Evolutionary conservation across 2,797 vertebrate genomes (phyloP).

Genomic region (Alauda arvensis): DNA sequence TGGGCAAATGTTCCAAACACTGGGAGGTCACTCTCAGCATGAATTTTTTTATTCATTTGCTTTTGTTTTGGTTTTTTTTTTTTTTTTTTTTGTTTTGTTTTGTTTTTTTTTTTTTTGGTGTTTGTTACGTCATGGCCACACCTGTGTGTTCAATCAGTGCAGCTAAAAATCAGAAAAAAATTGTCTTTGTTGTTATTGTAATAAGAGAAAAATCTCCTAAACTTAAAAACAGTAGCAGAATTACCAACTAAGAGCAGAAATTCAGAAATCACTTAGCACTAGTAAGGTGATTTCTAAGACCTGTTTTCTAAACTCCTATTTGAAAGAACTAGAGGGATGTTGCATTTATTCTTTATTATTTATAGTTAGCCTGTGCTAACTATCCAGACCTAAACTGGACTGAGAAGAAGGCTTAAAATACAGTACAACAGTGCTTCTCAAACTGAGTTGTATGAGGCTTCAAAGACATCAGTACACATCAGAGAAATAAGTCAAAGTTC

Average conservation of each 20-base stretch:
- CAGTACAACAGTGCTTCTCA: not conserved
- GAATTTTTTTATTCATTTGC: rapidly evolving
- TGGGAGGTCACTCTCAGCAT: not conserved
- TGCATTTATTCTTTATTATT: not conserved
- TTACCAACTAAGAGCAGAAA: not conserved
- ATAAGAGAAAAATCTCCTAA: not conserved
- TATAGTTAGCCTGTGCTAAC: not conserved
- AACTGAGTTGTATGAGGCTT: not conserved
- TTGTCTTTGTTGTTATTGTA: not conserved
- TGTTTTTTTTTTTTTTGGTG: not conserved
- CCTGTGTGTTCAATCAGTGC: not conserved
- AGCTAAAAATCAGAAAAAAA: not conserved
- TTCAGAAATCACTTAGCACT: not conserved
- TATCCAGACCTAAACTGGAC: not conserved
- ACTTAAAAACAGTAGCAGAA: not conserved
- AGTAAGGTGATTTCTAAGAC: not conserved
- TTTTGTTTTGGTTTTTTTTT: not conserved
- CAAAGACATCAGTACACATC: not conserved
- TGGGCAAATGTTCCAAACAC: not conserved
- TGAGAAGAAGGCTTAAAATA: not conserved
- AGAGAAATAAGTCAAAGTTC: not conserved
- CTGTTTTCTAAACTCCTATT: not conserved
- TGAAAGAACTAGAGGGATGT: not conserved
- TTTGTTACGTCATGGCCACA: not conserved
- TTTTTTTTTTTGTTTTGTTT: not conserved